phyloP scores from a whole-genome alignment of 2,888 invertebrate genomes.

The Cyclophora punctaria region DNA sequence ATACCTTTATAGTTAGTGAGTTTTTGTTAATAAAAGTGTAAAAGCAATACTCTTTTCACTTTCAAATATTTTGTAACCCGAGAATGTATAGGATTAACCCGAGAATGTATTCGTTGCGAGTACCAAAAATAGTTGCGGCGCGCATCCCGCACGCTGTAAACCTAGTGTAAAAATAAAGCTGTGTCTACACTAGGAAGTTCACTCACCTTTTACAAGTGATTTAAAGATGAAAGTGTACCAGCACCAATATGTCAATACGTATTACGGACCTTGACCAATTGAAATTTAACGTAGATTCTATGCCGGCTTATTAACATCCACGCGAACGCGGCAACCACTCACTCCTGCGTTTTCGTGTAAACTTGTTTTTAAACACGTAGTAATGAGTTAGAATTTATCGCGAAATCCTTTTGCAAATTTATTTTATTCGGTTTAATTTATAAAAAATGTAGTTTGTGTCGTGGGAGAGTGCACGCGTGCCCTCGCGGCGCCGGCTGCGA shows the following conservation, averaged over 20 bases:
- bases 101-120: constrained; percentile 52
- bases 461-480: constrained; percentile 44
- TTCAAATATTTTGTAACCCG: constrained; percentile 51
- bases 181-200: constrained; percentile 47
- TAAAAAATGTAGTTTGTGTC: constrained; percentile 27
- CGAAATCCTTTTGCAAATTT: constrained; percentile 25
- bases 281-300: constrained; percentile 37
- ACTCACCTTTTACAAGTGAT: constrained; percentile 57
- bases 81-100: constrained; percentile 50
- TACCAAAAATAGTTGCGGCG: constrained; percentile 63
- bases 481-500: constrained; percentile 49
- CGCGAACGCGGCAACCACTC: constrained; percentile 39
- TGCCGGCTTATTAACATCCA: constrained; percentile 50
- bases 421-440: constrained; percentile 26
- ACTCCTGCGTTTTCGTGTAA: constrained; percentile 38
- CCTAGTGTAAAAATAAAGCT: constrained; percentile 58
- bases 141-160: constrained; percentile 48
- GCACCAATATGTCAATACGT: constrained; percentile 46
- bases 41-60: constrained; percentile 13
- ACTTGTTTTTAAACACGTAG: constrained; percentile 23
- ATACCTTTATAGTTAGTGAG: not conserved
- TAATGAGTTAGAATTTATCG: constrained; percentile 18
- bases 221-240: constrained; percentile 36
- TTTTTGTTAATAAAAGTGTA: not conserved
- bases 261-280: constrained; percentile 51